Percentiles rank a stretch among this genome's conserved stretches.
These are phyloP conservation scores for Ligdia adustata DNA, from an alignment of 2,888 invertebrate species.

Conservation along the genomic window DNA sequence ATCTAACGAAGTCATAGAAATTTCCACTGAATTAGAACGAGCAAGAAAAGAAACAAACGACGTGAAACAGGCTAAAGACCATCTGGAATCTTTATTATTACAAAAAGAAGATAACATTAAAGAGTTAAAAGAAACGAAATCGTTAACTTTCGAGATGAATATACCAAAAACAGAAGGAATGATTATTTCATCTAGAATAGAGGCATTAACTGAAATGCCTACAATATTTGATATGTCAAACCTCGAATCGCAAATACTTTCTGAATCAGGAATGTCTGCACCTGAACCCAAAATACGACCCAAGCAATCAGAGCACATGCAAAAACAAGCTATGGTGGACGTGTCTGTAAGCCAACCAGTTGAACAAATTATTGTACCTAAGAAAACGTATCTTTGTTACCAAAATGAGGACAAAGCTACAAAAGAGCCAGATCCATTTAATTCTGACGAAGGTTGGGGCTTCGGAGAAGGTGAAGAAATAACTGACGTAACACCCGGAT, in stretches of 20 bases:
- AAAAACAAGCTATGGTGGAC: conserved; percentile 41
- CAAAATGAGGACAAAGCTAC: conserved; percentile 49
- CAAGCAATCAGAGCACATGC: conserved; percentile 48
- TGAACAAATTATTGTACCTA: conserved; percentile 75
- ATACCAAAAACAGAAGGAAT: conserved; percentile 81
- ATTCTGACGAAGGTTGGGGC: conserved; percentile 76
- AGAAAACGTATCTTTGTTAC: conserved; percentile 82
- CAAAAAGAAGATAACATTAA: conserved; percentile 67
- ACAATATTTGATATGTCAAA: conserved; percentile 53
- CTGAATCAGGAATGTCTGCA: conserved; percentile 46
- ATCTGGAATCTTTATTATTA: conserved; percentile 49
- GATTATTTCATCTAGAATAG: conserved; percentile 76
- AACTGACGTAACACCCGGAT: conserved; percentile 61
- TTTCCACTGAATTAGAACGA: conserved; percentile 44
- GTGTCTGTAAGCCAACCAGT: conserved; percentile 38
- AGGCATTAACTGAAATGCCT: conserved; percentile 58
- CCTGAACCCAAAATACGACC: conserved; percentile 32
- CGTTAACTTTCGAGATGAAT: conserved; percentile 74
- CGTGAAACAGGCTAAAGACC: conserved; percentile 53
- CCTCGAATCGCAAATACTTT: conserved; percentile 73
- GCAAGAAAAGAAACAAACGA: conserved; percentile 45
- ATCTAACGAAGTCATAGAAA: conserved; percentile 52
- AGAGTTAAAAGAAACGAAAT: conserved; percentile 65
- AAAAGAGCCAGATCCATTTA: conserved; percentile 63
- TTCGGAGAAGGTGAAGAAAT: conserved; percentile 64